Evolutionary conservation across 2,888 invertebrate species (phyloP).

Genomic region (Harmothoe impar): DNA sequence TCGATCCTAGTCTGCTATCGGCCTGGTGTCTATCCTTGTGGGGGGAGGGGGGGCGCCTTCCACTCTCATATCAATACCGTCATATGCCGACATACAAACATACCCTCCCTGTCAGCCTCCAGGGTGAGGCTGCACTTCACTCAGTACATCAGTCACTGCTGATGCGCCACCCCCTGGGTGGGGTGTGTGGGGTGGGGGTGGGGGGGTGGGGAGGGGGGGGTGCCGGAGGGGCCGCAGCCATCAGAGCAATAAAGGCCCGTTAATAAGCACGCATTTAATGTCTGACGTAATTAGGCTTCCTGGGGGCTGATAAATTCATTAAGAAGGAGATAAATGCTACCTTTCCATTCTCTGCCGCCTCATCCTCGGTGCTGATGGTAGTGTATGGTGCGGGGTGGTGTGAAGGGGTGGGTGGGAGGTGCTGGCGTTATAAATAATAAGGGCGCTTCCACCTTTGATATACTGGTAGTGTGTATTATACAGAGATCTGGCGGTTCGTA

Average conservation of each 20-base stretch:
- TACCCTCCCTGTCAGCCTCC: background rate
- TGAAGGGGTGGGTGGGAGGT: background rate
- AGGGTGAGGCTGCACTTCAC: background rate
- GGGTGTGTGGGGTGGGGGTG: background rate
- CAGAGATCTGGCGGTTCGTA: too few species aligned
- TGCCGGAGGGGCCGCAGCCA: conserved; percentile 6
- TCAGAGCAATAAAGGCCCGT: conserved; percentile 27
- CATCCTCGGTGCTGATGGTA: background rate
- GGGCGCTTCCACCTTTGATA: background rate
- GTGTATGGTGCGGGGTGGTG: background rate
- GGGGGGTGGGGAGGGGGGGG: background rate
- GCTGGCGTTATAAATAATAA: background rate
- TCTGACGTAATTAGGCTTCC: conserved; percentile 46
- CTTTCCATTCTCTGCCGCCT: background rate
- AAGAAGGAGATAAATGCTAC: conserved; percentile 38
- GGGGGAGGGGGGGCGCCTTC: background rate
- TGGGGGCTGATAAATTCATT: conserved; percentile 48
- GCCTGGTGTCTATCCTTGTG: background rate
- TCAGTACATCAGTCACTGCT: background rate
- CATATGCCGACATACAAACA: conserved; percentile 29
- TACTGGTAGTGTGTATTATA: too few species aligned
- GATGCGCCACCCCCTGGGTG: background rate
- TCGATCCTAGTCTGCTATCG: background rate
- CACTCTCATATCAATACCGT: conserved; percentile 18
- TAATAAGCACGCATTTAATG: conserved; percentile 55